These are phyloP conservation scores for Gavialis gangeticus DNA, from an alignment of 2,113 vertebrate genomes.

Conservation along the genomic window DNA sequence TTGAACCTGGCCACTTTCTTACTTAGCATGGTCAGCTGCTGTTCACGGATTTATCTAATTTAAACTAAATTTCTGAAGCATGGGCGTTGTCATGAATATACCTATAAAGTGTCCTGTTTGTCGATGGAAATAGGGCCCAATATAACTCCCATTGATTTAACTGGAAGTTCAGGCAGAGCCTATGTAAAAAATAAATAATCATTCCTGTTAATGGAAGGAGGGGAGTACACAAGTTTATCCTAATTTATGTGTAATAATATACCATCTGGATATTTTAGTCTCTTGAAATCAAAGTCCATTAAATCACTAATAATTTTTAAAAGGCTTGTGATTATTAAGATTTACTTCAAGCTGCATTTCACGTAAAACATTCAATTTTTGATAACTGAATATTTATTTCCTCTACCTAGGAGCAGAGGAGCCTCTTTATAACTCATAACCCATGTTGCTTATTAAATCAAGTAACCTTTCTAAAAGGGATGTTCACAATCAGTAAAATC, in stretches of 20 bases:
- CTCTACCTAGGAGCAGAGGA: not conserved
- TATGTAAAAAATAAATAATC: not conserved
- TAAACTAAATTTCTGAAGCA: fast-evolving
- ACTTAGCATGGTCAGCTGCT: fast-evolving
- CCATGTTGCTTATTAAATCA: not conserved
- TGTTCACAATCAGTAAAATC: not conserved
- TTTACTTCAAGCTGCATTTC: not conserved
- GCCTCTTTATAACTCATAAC: not conserved
- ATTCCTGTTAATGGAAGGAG: fast-evolving
- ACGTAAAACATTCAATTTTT: conserved; percentile 1
- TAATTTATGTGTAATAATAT: fast-evolving
- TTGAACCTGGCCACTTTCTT: not conserved
- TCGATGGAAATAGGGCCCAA: fast-evolving
- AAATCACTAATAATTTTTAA: not conserved
- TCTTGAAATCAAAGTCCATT: not conserved
- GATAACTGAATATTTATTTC: not conserved
- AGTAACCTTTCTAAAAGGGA: not conserved
- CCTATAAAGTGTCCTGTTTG: not conserved
- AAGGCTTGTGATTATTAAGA: not conserved
- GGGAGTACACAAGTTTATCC: not conserved
- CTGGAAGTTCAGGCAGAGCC: fast-evolving
- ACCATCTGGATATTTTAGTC: not conserved
- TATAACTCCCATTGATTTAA: not conserved
- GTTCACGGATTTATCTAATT: not conserved
- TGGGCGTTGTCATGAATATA: not conserved